Evolutionary conservation across 2,888 invertebrate genomes (phyloP), one percentile per base, ranked within the genome.

Genomic region (Limenitis arthemis): DNA sequence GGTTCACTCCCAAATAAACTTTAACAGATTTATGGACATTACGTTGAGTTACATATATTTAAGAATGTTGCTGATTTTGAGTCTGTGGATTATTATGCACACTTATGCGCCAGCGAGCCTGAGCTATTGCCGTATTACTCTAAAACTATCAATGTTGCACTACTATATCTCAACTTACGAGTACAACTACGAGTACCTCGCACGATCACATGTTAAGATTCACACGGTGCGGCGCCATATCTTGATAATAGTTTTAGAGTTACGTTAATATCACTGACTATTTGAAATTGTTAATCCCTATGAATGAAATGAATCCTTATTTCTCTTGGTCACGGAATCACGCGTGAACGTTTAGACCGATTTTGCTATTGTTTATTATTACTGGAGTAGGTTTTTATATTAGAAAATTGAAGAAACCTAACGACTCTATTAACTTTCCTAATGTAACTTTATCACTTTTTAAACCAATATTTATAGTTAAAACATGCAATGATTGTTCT

Each of bases 111-210:
- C 68, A 75, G 78, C 79, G 79, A 77, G 76, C 75, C 73, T 82
- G 83, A 81, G 79, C 69, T 79, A 82, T 82, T 76, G 80, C 73
- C 58, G 77, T 70, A 86, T 86, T n/a, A n/a, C n/a, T n/a, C n/a
- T n/a, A n/a, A n/a, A n/a, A n/a, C n/a, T n/a, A n/a, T n/a, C n/a
- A 29, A 30, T 37, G 28, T 46, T 46, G 37, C 30, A 46, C 30
- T 46, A 11, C 46, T 8, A 37, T 46, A 46, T 37, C 37, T 36
- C 36, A 46, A 46, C 46, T 46, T 46, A 20, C 20, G n/a, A n/a
- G n/a, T n/a, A n/a, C n/a, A 20, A 20, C 20, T 20, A 20, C 4
- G 20, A 20, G 20, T 40, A 47, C 40, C 34, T 11, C 40, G 40
- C 47, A 47, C 39, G 47, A 39, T 33, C 33, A 33, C 39, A 33